Evolutionary conservation across 2,113 vertebrate genomes (phyloP).

Genomic region (Podarcis muralis): DNA sequence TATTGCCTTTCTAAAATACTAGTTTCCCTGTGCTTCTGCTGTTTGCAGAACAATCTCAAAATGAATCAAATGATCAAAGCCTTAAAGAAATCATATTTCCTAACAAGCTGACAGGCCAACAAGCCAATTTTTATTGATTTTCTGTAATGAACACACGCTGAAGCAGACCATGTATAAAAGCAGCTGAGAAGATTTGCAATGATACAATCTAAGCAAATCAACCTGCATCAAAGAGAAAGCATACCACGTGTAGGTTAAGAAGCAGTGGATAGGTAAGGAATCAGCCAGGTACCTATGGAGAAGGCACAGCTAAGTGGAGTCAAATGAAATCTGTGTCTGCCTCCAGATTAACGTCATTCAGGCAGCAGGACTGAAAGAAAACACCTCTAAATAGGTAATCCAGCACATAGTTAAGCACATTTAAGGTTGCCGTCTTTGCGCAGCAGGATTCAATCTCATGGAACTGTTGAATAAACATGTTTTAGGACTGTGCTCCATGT

Average conservation of each 20-base stretch:
- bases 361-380: background rate
- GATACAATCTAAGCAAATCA: background rate
- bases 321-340: background rate
- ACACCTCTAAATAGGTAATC: background rate
- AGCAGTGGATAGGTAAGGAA: background rate
- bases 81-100: background rate
- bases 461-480: background rate
- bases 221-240: background rate
- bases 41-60: background rate
- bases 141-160: background rate
- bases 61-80: background rate
- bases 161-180: background rate
- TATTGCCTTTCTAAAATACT: background rate
- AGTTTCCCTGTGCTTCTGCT: background rate
- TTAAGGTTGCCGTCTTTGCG: background rate
- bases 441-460: no score
- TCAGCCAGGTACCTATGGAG: background rate
- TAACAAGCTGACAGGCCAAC: background rate
- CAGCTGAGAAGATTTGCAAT: background rate
- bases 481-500: background rate
- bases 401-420: background rate
- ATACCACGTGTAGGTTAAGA: background rate
- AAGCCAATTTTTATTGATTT: slow-evolving; percentile 20
- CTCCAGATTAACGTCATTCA: background rate
- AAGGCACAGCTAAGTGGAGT: background rate